Percentiles rank a stretch among this genome's conserved stretches.
Evolutionary conservation across 2,888 invertebrate genomes (phyloP).

Genomic region (Lasioglossum vierecki): DNA sequence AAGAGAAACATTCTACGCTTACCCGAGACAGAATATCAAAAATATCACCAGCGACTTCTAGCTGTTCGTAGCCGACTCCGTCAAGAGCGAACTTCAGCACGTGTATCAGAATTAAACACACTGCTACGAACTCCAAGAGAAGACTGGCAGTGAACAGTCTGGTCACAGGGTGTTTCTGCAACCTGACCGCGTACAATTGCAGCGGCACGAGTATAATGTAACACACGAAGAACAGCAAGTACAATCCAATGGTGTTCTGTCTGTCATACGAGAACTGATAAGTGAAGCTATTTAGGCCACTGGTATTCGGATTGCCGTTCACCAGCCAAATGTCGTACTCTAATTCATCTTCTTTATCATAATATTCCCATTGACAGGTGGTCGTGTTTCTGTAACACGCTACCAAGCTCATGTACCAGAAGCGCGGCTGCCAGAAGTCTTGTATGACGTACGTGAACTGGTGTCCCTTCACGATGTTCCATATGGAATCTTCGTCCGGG

Average conservation of each 20-base stretch:
- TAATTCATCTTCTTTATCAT: constrained; percentile 86
- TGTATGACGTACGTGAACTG: constrained; percentile 98
- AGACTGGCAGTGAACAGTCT: constrained; percentile 95
- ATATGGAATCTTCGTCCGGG: constrained; percentile 93
- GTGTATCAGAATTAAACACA: constrained; percentile 94
- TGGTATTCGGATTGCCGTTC: constrained; percentile 96
- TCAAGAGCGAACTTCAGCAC: constrained; percentile 95
- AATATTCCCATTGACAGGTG: constrained; percentile 94
- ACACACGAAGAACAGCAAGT: constrained; percentile 93
- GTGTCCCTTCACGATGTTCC: constrained; percentile 93
- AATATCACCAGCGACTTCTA: constrained; percentile 95
- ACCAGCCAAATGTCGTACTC: constrained; percentile 98
- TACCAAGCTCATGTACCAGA: constrained; percentile 98
- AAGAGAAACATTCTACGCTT: constrained; percentile 69
- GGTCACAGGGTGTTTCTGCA: constrained; percentile 96
- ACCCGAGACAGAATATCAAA: constrained; percentile 96
- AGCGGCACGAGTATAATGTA: constrained; percentile 94
- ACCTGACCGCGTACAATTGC: constrained; percentile 95
- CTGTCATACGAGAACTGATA: constrained; percentile 99
- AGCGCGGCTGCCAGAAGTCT: constrained; percentile 95
- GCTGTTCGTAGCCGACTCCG: constrained; percentile 93
- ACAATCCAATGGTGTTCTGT: constrained; percentile 96
- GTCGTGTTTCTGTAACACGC: constrained; percentile 93
- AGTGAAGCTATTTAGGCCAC: constrained; percentile 93
- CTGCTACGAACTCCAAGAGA: constrained; percentile 92